phyloP scores from a whole-genome alignment of 1,140 invertebrate species.

The Philotrypesis tridentata region DNA sequence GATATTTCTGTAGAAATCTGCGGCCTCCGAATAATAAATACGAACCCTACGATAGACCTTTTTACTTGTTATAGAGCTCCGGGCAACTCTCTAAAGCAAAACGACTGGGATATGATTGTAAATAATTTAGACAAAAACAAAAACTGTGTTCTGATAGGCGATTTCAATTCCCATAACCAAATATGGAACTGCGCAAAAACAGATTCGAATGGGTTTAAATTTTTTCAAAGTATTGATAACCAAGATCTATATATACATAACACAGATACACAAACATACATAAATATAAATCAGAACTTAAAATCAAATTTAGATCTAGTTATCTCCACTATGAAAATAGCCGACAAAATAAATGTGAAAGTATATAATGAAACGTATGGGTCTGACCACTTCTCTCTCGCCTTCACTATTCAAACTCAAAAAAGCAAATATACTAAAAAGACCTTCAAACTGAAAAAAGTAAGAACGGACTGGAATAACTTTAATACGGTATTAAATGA shows the following conservation, averaged over 20 bases:
- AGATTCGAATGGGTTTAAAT: neutral
- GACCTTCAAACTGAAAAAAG: neutral
- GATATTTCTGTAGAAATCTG: neutral
- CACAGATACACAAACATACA: neutral
- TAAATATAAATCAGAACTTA: neutral
- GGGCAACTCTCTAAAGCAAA: too few species aligned
- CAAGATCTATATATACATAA: neutral
- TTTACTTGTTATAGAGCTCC: too few species aligned
- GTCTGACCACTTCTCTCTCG: neutral
- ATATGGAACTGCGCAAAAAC: neutral
- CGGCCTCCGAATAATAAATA: too few species aligned
- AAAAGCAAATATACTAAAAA: neutral
- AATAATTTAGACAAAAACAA: too few species aligned
- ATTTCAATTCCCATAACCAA: conserved; percentile 9
- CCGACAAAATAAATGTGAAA: neutral
- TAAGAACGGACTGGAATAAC: neutral
- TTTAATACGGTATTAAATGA: neutral
- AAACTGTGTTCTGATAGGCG: neutral
- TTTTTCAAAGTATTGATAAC: neutral
- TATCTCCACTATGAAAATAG: neutral
- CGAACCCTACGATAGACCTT: too few species aligned
- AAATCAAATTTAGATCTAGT: conserved; percentile 15
- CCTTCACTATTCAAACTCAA: neutral
- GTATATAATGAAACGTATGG: neutral
- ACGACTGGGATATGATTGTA: too few species aligned